Percentiles rank a stretch among this genome's conserved stretches.
Evolutionary conservation across 2,888 invertebrate species (phyloP).

Genomic region (Alsophila aescularia): DNA sequence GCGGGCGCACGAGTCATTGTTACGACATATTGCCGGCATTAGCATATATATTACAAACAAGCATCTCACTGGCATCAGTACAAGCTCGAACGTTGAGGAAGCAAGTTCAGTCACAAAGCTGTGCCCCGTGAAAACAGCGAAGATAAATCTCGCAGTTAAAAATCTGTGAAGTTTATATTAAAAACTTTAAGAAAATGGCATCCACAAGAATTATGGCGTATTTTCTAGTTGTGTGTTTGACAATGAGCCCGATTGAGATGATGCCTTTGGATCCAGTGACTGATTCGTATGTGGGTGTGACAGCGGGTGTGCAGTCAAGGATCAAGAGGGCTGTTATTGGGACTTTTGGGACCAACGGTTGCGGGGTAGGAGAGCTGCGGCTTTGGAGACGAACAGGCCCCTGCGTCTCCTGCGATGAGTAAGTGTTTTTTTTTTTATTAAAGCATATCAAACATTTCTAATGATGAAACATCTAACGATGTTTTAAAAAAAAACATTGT

Average conservation of each 20-base stretch:
- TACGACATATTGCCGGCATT: too few species aligned
- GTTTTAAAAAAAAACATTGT: too few species aligned
- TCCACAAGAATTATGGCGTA: not conserved
- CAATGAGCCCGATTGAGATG: not conserved
- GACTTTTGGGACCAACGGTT: too few species aligned
- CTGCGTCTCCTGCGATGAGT: constrained; percentile 6
- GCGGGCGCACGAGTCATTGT: too few species aligned
- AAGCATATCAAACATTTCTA: too few species aligned
- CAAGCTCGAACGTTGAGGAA: too few species aligned
- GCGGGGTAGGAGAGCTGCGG: not conserved
- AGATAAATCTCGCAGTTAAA: too few species aligned
- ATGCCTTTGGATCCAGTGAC: not conserved
- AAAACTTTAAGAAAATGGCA: not conserved
- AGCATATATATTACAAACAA: too few species aligned
- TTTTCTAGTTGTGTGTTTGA: not conserved
- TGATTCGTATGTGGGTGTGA: not conserved
- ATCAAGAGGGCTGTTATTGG: not conserved
- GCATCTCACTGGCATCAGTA: too few species aligned
- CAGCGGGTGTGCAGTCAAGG: not conserved
- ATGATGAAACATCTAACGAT: too few species aligned
- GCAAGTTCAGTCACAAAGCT: too few species aligned
- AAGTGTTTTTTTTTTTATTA: not conserved
- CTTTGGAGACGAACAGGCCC: not conserved
- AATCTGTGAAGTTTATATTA: not conserved
- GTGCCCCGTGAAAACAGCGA: too few species aligned